These are phyloP conservation scores for Celastrina argiolus DNA, from an alignment of 2,888 invertebrate species.

Conservation along the genomic window DNA sequence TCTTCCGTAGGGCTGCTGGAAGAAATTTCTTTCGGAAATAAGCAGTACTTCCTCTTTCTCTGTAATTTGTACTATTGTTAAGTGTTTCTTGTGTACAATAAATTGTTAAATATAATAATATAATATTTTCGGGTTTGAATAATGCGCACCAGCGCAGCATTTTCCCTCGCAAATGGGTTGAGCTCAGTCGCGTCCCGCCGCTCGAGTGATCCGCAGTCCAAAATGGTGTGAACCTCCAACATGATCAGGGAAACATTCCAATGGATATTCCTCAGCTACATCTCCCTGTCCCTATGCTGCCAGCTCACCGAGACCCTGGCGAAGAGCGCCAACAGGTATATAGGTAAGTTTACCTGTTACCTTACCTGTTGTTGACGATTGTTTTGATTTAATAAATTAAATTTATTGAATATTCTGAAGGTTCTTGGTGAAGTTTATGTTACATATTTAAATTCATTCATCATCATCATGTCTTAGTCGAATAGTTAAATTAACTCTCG, in stretches of 20 bases:
- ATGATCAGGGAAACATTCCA: slow-evolving; percentile 72
- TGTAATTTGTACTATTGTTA: no score
- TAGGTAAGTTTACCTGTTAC: slow-evolving; percentile 51
- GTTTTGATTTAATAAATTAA: no score
- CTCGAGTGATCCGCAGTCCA: slow-evolving; percentile 61
- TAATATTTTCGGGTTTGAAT: background rate
- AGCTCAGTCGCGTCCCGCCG: slow-evolving; percentile 54
- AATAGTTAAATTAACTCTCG: no score
- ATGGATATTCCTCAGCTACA: slow-evolving; percentile 67
- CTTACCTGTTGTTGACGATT: slow-evolving; percentile 9
- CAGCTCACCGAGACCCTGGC: slow-evolving; percentile 71
- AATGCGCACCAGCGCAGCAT: slow-evolving; percentile 52
- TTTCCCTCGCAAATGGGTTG: slow-evolving; percentile 30
- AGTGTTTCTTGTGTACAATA: no score
- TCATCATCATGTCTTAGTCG: no score
- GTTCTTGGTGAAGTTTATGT: no score
- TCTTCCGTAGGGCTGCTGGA: no score
- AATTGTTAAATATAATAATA: no score
- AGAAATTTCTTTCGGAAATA: no score
- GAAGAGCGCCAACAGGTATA: slow-evolving; percentile 69
- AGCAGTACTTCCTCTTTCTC: no score
- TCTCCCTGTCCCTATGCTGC: slow-evolving; percentile 72
- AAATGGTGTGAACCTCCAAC: slow-evolving; percentile 30
- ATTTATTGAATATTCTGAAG: no score
- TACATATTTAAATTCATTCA: no score